Evolutionary conservation across 2,888 invertebrate species (phyloP).

Genomic region (Amiota mariae): DNA sequence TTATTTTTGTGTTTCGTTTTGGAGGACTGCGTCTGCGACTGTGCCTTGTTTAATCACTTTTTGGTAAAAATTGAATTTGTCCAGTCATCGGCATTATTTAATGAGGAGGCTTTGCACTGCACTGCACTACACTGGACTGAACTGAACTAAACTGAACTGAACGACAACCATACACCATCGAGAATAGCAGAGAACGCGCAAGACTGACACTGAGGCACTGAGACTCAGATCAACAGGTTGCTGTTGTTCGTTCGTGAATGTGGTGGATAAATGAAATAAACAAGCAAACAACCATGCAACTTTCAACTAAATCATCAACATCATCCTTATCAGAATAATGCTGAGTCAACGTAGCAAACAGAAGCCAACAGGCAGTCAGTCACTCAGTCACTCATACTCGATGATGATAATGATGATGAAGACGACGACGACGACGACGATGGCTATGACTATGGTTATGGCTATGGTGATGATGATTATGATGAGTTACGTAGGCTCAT

Average conservation of each 20-base stretch:
- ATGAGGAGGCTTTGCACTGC: slow-evolving; percentile 47
- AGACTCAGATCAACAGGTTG: slow-evolving; percentile 38
- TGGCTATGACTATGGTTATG: no score
- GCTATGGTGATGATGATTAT: neutral
- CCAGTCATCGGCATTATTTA: slow-evolving; percentile 71
- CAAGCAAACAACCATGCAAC: slow-evolving; percentile 41
- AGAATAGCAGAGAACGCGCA: no score
- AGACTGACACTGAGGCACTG: no score
- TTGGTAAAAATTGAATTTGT: slow-evolving; percentile 60
- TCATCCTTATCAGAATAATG: slow-evolving; percentile 38
- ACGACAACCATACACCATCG: no score
- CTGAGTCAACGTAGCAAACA: slow-evolving; percentile 65
- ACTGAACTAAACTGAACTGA: no score
- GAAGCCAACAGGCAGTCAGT: slow-evolving; percentile 57
- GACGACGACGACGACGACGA: neutral
- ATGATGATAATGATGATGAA: slow-evolving; percentile 14
- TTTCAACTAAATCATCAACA: neutral
- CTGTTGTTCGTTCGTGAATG: neutral
- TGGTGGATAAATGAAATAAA: slow-evolving; percentile 50
- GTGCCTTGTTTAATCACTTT: slow-evolving; percentile 59
- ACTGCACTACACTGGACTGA: no score
- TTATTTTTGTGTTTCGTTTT: neutral
- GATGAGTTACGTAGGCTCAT: slow-evolving; percentile 16
- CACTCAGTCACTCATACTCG: slow-evolving; percentile 54
- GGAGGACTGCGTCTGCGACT: slow-evolving; percentile 11